A percentile compares a stretch with the other conserved stretches of the same genome.
Conservation (phyloP, 2,113 vertebrate species). For the human (Homo sapiens) region GRCh38 chr18:37949501-37950000, state of each 20-base stretch:
- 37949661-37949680: background rate
- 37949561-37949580: background rate
- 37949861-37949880: background rate
- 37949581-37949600: background rate
- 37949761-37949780: background rate
- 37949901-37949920: background rate
- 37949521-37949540: background rate
- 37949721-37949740: background rate
- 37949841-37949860: background rate
- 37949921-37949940: background rate
- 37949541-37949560: background rate
- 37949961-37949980: too few species aligned
- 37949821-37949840: background rate
- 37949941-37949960: too few species aligned
- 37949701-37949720: background rate
- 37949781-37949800: background rate
- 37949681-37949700: background rate
- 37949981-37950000: rapidly evolving
- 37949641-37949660: background rate
- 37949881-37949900: background rate
- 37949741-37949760: background rate
- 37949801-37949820: background rate
- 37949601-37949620: background rate
- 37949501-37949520: background rate
- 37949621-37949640: background rate